Evolutionary conservation across 2,113 vertebrate species (phyloP), one percentile per base, ranked within the genome.

Genomic region (Oxyura jamaicensis): DNA sequence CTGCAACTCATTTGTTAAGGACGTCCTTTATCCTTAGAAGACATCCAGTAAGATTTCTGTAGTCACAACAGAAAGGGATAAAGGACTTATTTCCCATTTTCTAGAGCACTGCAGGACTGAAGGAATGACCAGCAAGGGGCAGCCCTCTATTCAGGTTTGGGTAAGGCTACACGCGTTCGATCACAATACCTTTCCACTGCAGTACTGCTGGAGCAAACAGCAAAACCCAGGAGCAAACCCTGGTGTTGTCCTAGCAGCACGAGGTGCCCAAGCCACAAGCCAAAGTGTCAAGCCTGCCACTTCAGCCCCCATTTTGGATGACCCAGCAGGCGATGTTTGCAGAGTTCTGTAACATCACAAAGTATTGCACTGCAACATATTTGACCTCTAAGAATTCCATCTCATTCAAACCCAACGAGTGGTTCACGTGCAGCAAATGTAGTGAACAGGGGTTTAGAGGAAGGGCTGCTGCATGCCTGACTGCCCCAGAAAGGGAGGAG

Each of bases 101-200:
- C 11, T 22, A 36, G 8, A 3, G 20, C 5, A 11, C 21, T 26
- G 31, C 28, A 39, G 36, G 4, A 8, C 35, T 36, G 33, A 48
- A 56, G 69, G 89, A 55, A 52, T 22, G 28, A 2, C 2, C 13
- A 13, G 46, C 1, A 19, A 81, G 76, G 33, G 50, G 33, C 60
- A 78, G n/a, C 25, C 10, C 29, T 33, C 22, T 0, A 0, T 5
- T 2, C 28, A 35, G 65, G 39, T 33, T n/a, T 10, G 9, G 71
- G 69, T 9, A 8, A 63, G 39, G 3, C 26, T 25, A 31, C 31
- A 41, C 13, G 28, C 7, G 42, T 28, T 59, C 4, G 19, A 60
- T 8, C 1, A 5, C 19, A 16, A 4, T 2, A 3, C 0, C 1
- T 8, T 6, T 35, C 31, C n/a, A 6, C 19, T 7, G 21, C 1